phyloP scores from a whole-genome alignment of 2,113 vertebrate genomes.

The human (Homo sapiens) region GRCh38 chr1:86033501-86034000 shows the following conservation, averaged over 20 bases:
- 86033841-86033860: background rate
- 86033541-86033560: background rate
- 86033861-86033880: conserved; percentile 93
- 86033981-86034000: background rate
- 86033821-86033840: background rate
- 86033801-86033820: background rate
- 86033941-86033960: background rate
- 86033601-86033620: background rate
- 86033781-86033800: background rate
- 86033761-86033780: background rate
- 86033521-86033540: background rate
- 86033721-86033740: background rate
- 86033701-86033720: background rate
- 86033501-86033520: background rate
- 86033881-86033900: conserved; percentile 93
- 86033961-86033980: background rate
- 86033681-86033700: background rate
- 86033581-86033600: background rate
- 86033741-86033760: background rate
- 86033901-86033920: conserved; percentile 93
- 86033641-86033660: background rate
- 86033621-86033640: background rate
- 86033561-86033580: background rate
- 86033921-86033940: conserved; percentile 80
- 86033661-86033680: background rate